These are phyloP conservation scores for Cistogaster globosa DNA, from an alignment of 2,888 invertebrate species.

Conservation along the genomic window DNA sequence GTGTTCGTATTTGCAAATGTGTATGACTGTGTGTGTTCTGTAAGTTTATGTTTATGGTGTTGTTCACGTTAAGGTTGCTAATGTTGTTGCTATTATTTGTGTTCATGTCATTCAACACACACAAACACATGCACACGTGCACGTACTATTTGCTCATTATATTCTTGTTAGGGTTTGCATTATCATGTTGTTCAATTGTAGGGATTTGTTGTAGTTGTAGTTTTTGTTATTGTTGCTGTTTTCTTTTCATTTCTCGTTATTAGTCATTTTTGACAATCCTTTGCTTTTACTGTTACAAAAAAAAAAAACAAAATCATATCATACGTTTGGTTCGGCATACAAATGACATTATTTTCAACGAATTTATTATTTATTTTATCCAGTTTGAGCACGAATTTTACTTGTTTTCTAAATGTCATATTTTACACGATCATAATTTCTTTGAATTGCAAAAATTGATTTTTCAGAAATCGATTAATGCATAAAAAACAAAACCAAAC, in stretches of 20 bases:
- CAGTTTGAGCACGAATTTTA: constrained; percentile 49
- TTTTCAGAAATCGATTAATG: not conserved
- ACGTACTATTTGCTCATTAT: constrained; percentile 55
- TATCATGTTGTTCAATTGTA: constrained; percentile 45
- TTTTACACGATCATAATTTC: constrained; percentile 62
- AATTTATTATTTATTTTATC: constrained; percentile 40
- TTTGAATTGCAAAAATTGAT: constrained; percentile 26
- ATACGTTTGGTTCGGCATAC: constrained; percentile 41
- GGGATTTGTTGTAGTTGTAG: constrained; percentile 23
- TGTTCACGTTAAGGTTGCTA: constrained; percentile 27
- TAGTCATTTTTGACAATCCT: constrained; percentile 51
- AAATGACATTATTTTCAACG: constrained; percentile 47
- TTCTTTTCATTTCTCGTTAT: constrained; percentile 15
- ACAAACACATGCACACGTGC: constrained; percentile 23
- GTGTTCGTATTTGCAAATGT: not conserved
- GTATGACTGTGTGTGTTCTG: not conserved
- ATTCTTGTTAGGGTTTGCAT: constrained; percentile 57
- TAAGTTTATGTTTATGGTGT: constrained; percentile 11
- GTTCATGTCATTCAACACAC: constrained; percentile 35
- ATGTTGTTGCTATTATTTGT: constrained; percentile 43
- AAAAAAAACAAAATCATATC: too few relatives aligned
- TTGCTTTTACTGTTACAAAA: constrained; percentile 23
- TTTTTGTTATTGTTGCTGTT: constrained; percentile 9
- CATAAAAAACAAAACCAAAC: not conserved
- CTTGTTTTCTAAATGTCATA: constrained; percentile 43